A percentile compares a stretch with the other conserved stretches of the same genome.
These are phyloP conservation scores for Perca flavescens DNA, from an alignment of 2,113 vertebrate genomes.

Conservation along the genomic window DNA sequence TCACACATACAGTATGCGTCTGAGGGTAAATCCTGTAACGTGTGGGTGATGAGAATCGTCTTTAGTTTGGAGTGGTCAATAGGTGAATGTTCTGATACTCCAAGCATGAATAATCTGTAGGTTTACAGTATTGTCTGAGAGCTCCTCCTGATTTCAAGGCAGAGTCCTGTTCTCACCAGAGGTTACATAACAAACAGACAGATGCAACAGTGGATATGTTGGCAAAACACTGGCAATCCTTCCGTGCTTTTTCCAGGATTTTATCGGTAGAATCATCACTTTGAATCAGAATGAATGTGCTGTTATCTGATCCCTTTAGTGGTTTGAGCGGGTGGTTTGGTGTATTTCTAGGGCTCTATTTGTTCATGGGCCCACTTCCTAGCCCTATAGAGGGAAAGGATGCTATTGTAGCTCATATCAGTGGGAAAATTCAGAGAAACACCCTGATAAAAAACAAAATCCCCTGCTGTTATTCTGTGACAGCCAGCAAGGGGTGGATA, in stretches of 20 bases:
- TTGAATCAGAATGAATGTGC: background rate
- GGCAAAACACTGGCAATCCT: slow-evolving; percentile 37
- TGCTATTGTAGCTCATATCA: slow-evolving; percentile 60
- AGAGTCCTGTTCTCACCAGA: slow-evolving; percentile 28
- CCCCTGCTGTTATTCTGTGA: slow-evolving; percentile 40
- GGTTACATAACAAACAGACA: slow-evolving; percentile 62
- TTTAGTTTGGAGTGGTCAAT: background rate
- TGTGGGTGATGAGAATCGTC: background rate
- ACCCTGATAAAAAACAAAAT: slow-evolving; percentile 59
- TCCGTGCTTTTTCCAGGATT: slow-evolving; percentile 13
- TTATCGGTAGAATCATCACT: slow-evolving; percentile 8
- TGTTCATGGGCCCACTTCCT: slow-evolving; percentile 28
- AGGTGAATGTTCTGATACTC: slow-evolving; percentile 29
- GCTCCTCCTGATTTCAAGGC: slow-evolving; percentile 26
- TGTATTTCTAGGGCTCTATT: slow-evolving; percentile 24
- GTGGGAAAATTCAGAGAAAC: slow-evolving; percentile 57
- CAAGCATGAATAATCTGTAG: slow-evolving; percentile 35
- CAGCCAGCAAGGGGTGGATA: slow-evolving; percentile 16
- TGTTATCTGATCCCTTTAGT: slow-evolving; percentile 13
- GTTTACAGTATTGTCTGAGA: slow-evolving; percentile 3
- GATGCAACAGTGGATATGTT: slow-evolving; percentile 39
- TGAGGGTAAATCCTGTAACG: slow-evolving; percentile 5
- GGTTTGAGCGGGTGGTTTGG: background rate
- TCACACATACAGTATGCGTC: background rate
- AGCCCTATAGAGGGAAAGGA: slow-evolving; percentile 40